phyloP scores from a whole-genome alignment of 2,797 vertebrate genomes.

The Aselliscus stoliczkanus region DNA sequence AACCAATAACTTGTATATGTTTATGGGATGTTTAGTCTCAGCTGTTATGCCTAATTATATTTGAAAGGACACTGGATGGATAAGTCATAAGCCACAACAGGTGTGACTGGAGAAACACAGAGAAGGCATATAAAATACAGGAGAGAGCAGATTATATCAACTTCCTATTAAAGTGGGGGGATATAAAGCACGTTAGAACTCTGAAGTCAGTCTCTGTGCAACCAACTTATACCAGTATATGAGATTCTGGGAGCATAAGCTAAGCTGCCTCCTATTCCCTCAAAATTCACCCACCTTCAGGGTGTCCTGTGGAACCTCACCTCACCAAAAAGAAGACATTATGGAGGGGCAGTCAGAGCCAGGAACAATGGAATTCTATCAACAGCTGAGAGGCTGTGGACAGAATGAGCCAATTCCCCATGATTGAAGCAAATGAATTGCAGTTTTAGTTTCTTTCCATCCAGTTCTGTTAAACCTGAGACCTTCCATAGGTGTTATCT shows the following conservation, averaged over 20 bases:
- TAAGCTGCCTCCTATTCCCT: accelerated
- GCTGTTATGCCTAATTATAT: background rate
- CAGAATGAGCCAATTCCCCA: background rate
- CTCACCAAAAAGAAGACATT: background rate
- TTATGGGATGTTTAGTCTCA: slow-evolving; percentile 19
- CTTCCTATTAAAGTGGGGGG: background rate
- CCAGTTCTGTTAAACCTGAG: background rate
- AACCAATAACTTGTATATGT: background rate
- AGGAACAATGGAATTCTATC: background rate
- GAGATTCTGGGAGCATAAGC: accelerated
- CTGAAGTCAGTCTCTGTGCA: background rate
- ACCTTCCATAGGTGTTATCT: background rate
- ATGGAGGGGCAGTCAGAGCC: accelerated
- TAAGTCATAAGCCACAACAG: background rate
- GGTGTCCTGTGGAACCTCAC: background rate
- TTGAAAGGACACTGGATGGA: background rate
- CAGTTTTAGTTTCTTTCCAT: background rate
- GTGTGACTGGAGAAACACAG: background rate
- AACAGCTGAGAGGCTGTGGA: background rate
- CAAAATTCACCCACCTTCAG: background rate
- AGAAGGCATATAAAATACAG: background rate
- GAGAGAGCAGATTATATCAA: background rate
- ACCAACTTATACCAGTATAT: no score
- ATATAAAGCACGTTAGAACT: background rate
- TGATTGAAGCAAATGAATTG: background rate